phyloP scores from a whole-genome alignment of 1,140 invertebrate species.

The Galleria mellonella region DNA sequence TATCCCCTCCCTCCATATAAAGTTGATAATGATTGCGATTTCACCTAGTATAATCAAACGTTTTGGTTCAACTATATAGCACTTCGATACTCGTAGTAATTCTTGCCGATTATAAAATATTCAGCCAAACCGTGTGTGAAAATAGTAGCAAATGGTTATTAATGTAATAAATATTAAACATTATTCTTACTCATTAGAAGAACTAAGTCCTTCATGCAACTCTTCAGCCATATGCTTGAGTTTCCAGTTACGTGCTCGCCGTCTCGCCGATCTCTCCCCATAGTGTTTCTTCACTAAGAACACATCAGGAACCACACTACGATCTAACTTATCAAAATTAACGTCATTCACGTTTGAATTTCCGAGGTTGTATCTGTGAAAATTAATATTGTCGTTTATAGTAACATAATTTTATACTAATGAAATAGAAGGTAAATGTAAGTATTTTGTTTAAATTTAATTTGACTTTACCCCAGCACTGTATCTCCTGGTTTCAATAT shows the following conservation, averaged over 20 bases:
- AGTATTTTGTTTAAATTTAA: neutral
- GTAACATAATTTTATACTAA: too few relatives aligned
- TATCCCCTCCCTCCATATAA: too few relatives aligned
- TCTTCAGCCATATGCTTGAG: slow-evolving; percentile 89
- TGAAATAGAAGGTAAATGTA: too few relatives aligned
- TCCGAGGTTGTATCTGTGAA: slow-evolving; percentile 85
- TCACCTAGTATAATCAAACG: too few relatives aligned
- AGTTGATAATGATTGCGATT: too few relatives aligned
- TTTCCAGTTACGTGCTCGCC: slow-evolving; percentile 92
- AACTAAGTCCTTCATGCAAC: slow-evolving; percentile 76
- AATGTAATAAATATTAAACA: too few relatives aligned
- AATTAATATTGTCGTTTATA: too few relatives aligned
- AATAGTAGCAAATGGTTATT: too few relatives aligned
- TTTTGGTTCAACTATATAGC: too few relatives aligned
- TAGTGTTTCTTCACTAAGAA: slow-evolving; percentile 96
- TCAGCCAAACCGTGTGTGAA: too few relatives aligned
- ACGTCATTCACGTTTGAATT: slow-evolving; percentile 94
- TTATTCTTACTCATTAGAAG: slow-evolving; percentile 80
- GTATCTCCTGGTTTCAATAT: slow-evolving; percentile 94
- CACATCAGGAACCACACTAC: slow-evolving; percentile 88
- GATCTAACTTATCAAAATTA: slow-evolving; percentile 89
- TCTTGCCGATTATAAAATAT: too few relatives aligned
- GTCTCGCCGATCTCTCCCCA: slow-evolving; percentile 81
- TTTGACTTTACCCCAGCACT: slow-evolving; percentile 84
- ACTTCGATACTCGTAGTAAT: too few relatives aligned